Conservation (phyloP, 2,888 invertebrate species). For the Ptychoptera albimana region DNA sequence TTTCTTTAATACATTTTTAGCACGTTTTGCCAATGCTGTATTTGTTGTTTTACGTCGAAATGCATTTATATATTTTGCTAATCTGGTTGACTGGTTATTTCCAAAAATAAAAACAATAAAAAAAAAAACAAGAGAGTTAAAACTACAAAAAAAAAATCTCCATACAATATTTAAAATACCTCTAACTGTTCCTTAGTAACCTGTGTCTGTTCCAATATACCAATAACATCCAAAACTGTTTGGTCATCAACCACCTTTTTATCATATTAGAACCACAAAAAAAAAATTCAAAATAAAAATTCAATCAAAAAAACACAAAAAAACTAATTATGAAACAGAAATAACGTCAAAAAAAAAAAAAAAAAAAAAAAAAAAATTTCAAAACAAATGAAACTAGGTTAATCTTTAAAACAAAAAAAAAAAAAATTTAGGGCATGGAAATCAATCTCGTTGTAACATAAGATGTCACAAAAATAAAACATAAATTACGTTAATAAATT, state of each 20-base stretch:
- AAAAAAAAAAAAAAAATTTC: too few species aligned
- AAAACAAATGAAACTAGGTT: too few species aligned
- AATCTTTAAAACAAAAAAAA: not conserved
- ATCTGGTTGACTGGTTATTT: conserved; percentile 79
- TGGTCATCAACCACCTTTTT: conserved; percentile 89
- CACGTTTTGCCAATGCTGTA: conserved; percentile 70
- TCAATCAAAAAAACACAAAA: not conserved
- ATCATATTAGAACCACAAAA: conserved; percentile 3
- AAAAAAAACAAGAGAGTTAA: not conserved
- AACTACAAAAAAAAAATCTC: not conserved
- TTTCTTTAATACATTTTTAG: conserved; percentile 79
- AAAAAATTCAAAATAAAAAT: not conserved
- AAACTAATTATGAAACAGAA: not conserved
- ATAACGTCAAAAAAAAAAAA: not conserved
- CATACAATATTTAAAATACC: too few species aligned
- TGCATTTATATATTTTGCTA: conserved; percentile 88
- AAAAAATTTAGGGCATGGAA: not conserved
- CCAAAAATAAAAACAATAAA: conserved; percentile 24
- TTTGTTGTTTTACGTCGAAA: conserved; percentile 72
- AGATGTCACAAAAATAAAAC: not conserved
- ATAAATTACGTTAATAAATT: conserved; percentile 64
- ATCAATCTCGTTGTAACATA: not conserved
- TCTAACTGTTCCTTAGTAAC: conserved; percentile 30
- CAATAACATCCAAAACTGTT: conserved; percentile 83
- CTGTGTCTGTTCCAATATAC: conserved; percentile 74